Evolutionary conservation across 2,113 vertebrate species (phyloP).

Genomic region (Terrapene triunguis): DNA sequence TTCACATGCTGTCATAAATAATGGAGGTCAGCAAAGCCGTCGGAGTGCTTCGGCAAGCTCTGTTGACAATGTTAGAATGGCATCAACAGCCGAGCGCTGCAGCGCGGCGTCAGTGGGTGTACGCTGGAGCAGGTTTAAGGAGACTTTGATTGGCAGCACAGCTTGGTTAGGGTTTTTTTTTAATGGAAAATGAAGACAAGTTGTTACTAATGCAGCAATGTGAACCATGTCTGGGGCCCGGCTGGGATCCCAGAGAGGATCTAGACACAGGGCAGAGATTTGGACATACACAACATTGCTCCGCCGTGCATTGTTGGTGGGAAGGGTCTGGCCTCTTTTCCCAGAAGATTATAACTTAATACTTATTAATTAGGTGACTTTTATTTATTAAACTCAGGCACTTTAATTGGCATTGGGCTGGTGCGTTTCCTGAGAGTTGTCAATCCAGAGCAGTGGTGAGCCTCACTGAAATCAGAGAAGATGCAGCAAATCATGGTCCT

Average conservation of each 20-base stretch:
- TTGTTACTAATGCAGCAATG: too few species aligned
- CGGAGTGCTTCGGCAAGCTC: constrained; percentile 32
- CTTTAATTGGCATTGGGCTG: background rate
- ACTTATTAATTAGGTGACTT: fast-evolving
- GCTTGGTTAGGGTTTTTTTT: constrained; percentile 6
- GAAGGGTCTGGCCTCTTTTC: fast-evolving
- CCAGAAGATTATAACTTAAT: background rate
- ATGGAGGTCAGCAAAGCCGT: constrained; percentile 79
- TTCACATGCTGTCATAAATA: constrained; percentile 82
- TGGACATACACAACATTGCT: background rate
- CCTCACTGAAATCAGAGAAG: background rate
- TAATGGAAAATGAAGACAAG: background rate
- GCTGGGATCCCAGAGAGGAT: background rate
- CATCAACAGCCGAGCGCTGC: constrained; percentile 42
- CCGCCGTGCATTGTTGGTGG: fast-evolving
- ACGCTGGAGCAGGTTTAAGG: constrained; percentile 66
- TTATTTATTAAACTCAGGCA: background rate
- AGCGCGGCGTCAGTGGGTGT: constrained; percentile 32
- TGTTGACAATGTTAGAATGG: constrained; percentile 74
- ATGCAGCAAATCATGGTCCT: too few species aligned
- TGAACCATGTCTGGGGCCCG: background rate
- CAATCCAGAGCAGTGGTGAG: background rate
- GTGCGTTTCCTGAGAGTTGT: background rate
- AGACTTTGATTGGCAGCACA: constrained; percentile 62
- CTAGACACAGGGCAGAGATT: background rate